Percentiles rank a stretch among this genome's conserved stretches.
These are phyloP conservation scores for Drosophila sp. DNA, from an alignment of 1,140 invertebrate genomes.

Conservation along the genomic window DNA sequence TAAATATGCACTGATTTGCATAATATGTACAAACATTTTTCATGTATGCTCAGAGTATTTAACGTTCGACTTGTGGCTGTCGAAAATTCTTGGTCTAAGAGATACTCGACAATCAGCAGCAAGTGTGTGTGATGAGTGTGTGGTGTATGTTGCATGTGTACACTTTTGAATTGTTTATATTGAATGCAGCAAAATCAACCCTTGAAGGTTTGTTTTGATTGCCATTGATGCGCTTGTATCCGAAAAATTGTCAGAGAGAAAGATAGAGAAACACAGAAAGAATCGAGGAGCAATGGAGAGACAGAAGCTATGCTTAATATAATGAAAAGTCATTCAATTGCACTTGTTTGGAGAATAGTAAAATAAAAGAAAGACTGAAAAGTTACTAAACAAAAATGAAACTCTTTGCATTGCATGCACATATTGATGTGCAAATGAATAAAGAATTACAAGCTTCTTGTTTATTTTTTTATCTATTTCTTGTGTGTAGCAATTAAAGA, in stretches of 20 bases:
- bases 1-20: too few species aligned
- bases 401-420: conserved; percentile 25
- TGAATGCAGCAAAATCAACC: conserved; percentile 77
- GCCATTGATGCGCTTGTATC: conserved; percentile 69
- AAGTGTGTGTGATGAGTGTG: conserved; percentile 46
- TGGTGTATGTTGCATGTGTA: conserved; percentile 36
- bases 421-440: conserved; percentile 17
- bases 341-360: conserved; percentile 36
- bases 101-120: conserved; percentile 51
- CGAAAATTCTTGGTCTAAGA: conserved; percentile 3
- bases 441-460: conserved; percentile 8
- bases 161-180: conserved; percentile 76
- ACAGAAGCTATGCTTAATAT: conserved; percentile 29
- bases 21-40: too few species aligned
- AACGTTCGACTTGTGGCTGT: background rate
- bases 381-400: conserved; percentile 9
- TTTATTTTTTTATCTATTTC: too few species aligned
- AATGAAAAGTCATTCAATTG: conserved; percentile 75
- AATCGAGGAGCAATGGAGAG: background rate
- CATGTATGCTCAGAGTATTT: too few species aligned
- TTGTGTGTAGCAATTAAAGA: conserved; percentile 11
- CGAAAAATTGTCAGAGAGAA: conserved; percentile 42
- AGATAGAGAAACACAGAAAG: conserved; percentile 1
- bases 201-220: conserved; percentile 76
- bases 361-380: conserved; percentile 14